Percentiles rank a stretch among this genome's conserved stretches.
Conservation (phyloP, 2,113 vertebrate genomes). For the Acrocephalus arundinaceus region DNA sequence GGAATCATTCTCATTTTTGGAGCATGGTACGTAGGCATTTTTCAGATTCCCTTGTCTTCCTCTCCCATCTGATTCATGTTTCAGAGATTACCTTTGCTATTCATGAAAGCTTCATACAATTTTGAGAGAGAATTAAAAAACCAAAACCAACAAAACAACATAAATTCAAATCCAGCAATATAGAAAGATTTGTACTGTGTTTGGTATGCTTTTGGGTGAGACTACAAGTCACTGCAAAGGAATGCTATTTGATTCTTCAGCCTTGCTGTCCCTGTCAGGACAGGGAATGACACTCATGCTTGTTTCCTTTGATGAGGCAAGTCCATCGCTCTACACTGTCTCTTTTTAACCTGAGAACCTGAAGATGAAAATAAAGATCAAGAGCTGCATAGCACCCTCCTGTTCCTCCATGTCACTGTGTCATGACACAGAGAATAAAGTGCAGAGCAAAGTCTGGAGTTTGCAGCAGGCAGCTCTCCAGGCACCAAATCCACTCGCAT, state of each 20-base stretch:
- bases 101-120: background rate
- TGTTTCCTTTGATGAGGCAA: background rate
- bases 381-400: background rate
- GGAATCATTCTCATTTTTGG: background rate
- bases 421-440: background rate
- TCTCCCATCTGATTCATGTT: background rate
- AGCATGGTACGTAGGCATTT: background rate
- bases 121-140: background rate
- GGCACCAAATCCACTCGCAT: too few species aligned
- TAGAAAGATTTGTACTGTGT: background rate
- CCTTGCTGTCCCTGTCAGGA: background rate
- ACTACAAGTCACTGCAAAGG: background rate
- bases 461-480: background rate
- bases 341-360: background rate
- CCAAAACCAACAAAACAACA: too few species aligned
- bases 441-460: rapidly evolving
- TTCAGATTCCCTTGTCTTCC: background rate
- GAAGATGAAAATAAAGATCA: background rate
- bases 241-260: background rate
- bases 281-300: background rate
- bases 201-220: background rate
- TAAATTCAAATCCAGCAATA: background rate
- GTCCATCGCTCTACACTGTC: rapidly evolving
- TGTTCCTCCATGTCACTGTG: background rate
- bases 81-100: background rate